Base-by-base conservation (phyloP, 2,797 vertebrate genomes). In the Rhodeus uyekii region DNA sequence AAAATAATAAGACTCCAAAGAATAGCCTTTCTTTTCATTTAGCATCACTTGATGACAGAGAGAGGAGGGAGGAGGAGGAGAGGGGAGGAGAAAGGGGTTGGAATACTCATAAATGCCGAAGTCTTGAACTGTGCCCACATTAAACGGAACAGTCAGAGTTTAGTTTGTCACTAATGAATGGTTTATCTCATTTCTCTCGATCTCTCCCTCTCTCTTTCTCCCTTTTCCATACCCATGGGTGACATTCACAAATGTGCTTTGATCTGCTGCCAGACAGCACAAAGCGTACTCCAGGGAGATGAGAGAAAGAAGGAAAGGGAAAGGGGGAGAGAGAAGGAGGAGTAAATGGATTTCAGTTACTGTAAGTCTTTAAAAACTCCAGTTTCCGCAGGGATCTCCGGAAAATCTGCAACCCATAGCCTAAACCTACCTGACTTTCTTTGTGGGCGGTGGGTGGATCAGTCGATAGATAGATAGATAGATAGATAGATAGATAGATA, bases 181-280 rank as follows among this genome's bases (percentile, higher is more conserved):
- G 76, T 87, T 78, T 84, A 76, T 77, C 79, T 86, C 79, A 65
- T 36, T 69, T 83, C 72, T 77, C 48, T 83, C 72, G 8, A 68
- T 72, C 76, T 81, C 69, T 36, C 58, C 73, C 74, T 55, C 74
- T 48, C 63, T 44, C 16, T 44, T 75, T 77, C 61, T 67, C 73
- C 46, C 73, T 44, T 87, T 86, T 87, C 80, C 80, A 80, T 86
- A 83, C 86, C 84, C 82, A 87, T 87, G 80, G 86, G 86, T 86
- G 80, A 86, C 81, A 86, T 79, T 82, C 82, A 84, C 72, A n/a
- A 80, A 68, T 32, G 24, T 55, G 16, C 79, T 87, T 84, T 86
- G 86, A 87, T 87, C 76, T 82, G 71, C 6, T 86, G 84, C 86
- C 84, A 87, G 76, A 86, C 74, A 10, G 60, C 80, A 87, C 76